Base-by-base conservation (phyloP, 2,797 vertebrate genomes). In the Enteromius afrohamiltoni region DNA sequence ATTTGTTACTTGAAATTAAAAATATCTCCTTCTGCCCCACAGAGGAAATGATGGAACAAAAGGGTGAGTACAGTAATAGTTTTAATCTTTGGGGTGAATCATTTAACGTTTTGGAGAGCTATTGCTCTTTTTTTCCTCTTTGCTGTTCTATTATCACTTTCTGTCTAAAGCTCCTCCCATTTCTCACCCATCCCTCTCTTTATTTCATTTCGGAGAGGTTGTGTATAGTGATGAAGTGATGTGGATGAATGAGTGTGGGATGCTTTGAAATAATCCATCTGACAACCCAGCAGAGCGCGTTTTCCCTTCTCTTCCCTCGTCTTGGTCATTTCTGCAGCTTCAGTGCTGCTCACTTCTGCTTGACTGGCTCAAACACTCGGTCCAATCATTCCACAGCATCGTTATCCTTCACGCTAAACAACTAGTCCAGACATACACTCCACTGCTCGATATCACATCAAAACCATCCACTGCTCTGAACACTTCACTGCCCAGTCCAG, bases 241-340 rank as follows among this genome's bases (percentile, higher is more conserved):
- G 78, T 87, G 87, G 79, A 87, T 85, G 84, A 87, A 84, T 47
- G 82, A 88, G 76, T 73, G 81, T 82, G 71, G 77, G 64, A 85
- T 62, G 45, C 79, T 73, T 45, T 83, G 84, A 85, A 81, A 85
- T 87, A 81, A 89, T 89, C 83, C 55, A 79, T 87, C 86, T 88
- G 87, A 89, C 87, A 86, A 71, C 34, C 65, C 70, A 84, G 81
- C 71, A 77, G 85, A 85, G 75, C 79, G 21, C 34, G 42, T 60
- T 23, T 75, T 76, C 80, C 31, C 69, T 60, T 45, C 51, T 49
- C 31, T 58, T 71, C n/a, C 45, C 14, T 74, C 40, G 11, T 58
- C 65, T 31, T 60, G 53, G 81, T 83, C 77, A 70, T 68, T 23
- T 80, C 62, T 73, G 60, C 67, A 78, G 68, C 60, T 76, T 74